Conservation (phyloP, 2,888 invertebrate genomes). For the Pristionchus maxplancki region DNA sequence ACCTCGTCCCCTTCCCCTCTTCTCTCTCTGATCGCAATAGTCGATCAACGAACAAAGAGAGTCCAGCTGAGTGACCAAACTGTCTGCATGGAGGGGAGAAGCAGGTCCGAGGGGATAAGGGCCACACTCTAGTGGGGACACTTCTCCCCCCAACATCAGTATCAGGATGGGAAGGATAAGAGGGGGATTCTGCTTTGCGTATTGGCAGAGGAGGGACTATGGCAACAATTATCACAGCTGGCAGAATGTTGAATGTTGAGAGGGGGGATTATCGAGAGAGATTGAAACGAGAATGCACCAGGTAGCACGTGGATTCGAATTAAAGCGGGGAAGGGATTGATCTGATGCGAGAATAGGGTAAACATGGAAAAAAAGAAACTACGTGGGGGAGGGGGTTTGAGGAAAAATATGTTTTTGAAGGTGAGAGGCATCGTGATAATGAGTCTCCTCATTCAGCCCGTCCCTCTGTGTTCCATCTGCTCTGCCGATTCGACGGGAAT, state of each 20-base stretch:
- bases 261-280: not conserved
- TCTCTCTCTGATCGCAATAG: not conserved
- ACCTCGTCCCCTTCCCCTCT: not conserved
- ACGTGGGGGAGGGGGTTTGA: too few relatives aligned
- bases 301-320: not conserved
- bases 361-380: not conserved
- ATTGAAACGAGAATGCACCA: not conserved
- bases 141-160: not conserved
- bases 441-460: slow-evolving; percentile 44
- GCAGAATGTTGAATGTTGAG: not conserved
- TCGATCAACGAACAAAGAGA: slow-evolving; percentile 17
- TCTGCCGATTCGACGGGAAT: slow-evolving; percentile 74
- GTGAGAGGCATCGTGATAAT: not conserved
- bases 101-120: not conserved
- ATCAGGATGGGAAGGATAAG: not conserved
- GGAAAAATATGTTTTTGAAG: not conserved
- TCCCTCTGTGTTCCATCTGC: slow-evolving; percentile 71
- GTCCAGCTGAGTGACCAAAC: slow-evolving; percentile 10
- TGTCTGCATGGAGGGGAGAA: not conserved
- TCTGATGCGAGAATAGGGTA: not conserved
- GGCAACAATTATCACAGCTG: slow-evolving; percentile 4
- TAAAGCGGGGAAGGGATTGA: not conserved
- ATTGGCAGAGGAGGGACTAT: not conserved
- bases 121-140: not conserved
- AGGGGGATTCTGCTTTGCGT: not conserved